Conservation (phyloP, 1,140 invertebrate genomes). For the Drosophila orosa region DNA sequence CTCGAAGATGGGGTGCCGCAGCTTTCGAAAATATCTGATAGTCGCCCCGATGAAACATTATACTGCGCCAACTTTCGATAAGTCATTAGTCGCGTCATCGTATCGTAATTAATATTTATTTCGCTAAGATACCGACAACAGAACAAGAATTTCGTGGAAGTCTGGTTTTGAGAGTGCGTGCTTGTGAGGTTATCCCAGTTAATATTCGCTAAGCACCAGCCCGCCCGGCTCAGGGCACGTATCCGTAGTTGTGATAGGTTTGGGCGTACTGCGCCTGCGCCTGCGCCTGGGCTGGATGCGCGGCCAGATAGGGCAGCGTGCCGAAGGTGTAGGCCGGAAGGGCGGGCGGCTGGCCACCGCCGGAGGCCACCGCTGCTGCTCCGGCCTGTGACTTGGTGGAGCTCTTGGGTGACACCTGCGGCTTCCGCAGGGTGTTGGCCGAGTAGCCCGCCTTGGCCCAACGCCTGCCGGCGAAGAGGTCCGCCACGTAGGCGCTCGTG, state of each 20-base stretch:
- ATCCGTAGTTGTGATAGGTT: constrained; percentile 80
- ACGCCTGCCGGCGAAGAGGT: constrained; percentile 68
- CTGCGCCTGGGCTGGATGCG: constrained; percentile 65
- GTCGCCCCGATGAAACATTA: constrained; percentile 35
- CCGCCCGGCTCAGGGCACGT: constrained; percentile 63
- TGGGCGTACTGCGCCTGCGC: constrained; percentile 72
- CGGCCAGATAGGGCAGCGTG: constrained; percentile 73
- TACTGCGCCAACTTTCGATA: constrained; percentile 16
- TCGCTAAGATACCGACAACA: constrained; percentile 57
- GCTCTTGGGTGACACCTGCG: constrained; percentile 63
- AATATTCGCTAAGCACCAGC: constrained; percentile 17
- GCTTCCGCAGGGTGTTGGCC: constrained; percentile 60
- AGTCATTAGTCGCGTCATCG: constrained; percentile 25
- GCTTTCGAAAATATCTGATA: constrained; percentile 26
- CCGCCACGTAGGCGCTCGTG: constrained; percentile 81
- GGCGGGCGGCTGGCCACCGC: constrained; percentile 33
- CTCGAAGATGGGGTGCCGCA: background rate
- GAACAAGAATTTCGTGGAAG: constrained; percentile 45
- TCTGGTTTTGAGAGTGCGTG: constrained; percentile 9
- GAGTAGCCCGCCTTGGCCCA: constrained; percentile 54
- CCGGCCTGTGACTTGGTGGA: constrained; percentile 57
- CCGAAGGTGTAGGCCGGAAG: constrained; percentile 79
- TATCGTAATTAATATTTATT: constrained; percentile 51
- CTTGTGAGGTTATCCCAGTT: constrained; percentile 8
- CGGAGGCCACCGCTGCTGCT: constrained; percentile 10